These are phyloP conservation scores for Buathra laborator DNA, from an alignment of 2,888 invertebrate genomes.

Conservation along the genomic window DNA sequence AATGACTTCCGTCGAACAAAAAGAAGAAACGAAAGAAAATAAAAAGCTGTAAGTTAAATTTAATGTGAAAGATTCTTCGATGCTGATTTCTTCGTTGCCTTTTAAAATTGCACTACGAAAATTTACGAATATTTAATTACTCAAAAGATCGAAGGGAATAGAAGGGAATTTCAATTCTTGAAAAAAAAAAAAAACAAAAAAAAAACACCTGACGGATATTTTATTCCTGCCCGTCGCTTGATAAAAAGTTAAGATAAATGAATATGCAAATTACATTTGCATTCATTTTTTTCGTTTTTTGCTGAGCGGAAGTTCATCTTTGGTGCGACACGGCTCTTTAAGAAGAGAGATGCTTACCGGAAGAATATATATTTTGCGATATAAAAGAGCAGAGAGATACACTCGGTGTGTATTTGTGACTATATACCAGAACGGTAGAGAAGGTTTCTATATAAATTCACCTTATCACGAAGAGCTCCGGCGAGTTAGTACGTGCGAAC, in stretches of 20 bases:
- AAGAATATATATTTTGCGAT: conserved; percentile 11
- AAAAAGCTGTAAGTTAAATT: not conserved
- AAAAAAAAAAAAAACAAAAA: too few relatives aligned
- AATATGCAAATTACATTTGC: too few relatives aligned
- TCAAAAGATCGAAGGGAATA: not conserved
- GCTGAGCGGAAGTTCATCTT: not conserved
- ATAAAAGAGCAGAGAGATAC: conserved; percentile 5
- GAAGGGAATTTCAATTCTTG: too few relatives aligned
- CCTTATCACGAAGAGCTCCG: conserved; percentile 46
- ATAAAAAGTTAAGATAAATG: not conserved
- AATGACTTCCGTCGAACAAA: conserved; percentile 57
- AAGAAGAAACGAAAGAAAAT: not conserved
- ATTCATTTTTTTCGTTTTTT: not conserved
- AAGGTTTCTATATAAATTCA: conserved; percentile 62
- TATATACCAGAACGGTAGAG: not conserved
- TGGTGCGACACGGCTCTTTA: not conserved
- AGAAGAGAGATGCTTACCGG: not conserved
- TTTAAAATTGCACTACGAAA: not conserved
- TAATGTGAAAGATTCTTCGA: not conserved
- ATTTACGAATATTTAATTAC: not conserved
- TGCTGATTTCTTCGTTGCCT: not conserved
- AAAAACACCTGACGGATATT: too few relatives aligned
- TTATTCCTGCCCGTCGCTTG: not conserved
- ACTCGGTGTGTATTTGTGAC: not conserved
- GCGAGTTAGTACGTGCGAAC: conserved; percentile 42